Percentiles rank a stretch among this genome's conserved stretches.
Evolutionary conservation across 37 sponge, comb jelly and placozoan genomes (phyloP).

Genomic region (Chondrilla cf. caribensis): DNA sequence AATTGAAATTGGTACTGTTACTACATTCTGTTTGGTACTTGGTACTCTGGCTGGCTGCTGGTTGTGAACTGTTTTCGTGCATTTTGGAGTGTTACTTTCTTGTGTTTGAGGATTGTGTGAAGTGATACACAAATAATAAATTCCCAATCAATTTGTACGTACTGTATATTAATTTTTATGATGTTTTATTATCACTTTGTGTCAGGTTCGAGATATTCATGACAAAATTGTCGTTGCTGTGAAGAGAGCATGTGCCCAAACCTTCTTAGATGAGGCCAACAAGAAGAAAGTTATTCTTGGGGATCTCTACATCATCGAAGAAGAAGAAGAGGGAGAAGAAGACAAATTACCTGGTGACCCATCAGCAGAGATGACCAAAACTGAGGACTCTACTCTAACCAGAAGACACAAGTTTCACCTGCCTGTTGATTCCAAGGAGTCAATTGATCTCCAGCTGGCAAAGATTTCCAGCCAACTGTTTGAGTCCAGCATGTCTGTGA

Average conservation of each 20-base stretch:
- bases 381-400: background rate
- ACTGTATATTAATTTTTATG: no score
- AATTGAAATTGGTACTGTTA: no score
- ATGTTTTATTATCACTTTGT: no score
- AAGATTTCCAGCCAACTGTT: conserved; percentile 22
- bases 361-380: no score
- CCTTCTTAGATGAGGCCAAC: conserved; percentile 23
- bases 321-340: conserved; percentile 3
- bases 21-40: no score
- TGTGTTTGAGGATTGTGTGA: no score
- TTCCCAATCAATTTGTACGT: no score
- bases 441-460: conserved; percentile 8
- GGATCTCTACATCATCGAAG: background rate
- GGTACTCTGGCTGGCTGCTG: no score
- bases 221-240: conserved; percentile 11
- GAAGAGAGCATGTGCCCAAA: conserved; percentile 16
- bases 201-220: background rate
- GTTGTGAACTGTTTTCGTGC: no score
- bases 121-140: no score
- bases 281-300: conserved; percentile 3
- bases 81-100: no score
- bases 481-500: conserved; percentile 11
- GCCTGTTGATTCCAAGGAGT: background rate
- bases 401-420: conserved; percentile 12
- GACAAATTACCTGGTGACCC: background rate